Evolutionary conservation across 2,113 vertebrate genomes (phyloP).

Genomic region (Sylvia atricapilla): DNA sequence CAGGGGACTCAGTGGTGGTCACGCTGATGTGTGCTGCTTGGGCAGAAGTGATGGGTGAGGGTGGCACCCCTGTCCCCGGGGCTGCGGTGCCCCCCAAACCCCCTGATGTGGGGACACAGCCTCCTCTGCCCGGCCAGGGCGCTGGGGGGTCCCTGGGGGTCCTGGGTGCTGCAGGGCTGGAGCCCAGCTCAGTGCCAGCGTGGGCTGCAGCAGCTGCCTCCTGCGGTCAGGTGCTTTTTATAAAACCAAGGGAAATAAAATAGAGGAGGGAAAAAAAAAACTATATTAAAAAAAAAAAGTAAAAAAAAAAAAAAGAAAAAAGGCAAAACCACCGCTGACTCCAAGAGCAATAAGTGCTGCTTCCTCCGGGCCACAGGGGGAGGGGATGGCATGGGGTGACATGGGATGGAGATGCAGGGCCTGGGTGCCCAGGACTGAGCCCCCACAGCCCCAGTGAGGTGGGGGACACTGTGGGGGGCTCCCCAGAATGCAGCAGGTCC

Average conservation of each 20-base stretch:
- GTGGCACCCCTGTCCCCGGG: neutral
- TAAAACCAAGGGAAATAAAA: slow-evolving; percentile 9
- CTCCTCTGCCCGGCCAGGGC: fast-evolving
- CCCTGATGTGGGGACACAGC: fast-evolving
- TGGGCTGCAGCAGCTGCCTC: slow-evolving; percentile 10
- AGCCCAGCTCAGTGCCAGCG: neutral
- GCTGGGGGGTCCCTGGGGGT: neutral
- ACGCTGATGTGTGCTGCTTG: fast-evolving
- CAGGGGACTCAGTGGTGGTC: neutral
- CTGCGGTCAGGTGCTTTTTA: slow-evolving; percentile 69
- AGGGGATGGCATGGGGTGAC: neutral
- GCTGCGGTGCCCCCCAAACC: fast-evolving
- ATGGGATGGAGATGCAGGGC: neutral
- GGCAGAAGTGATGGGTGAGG: neutral
- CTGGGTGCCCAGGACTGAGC: neutral
- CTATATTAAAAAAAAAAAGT: neutral
- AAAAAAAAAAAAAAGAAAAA: neutral
- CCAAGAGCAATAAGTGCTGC: slow-evolving; percentile 27
- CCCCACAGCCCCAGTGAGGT: neutral
- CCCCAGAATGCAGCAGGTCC: neutral
- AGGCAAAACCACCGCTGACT: neutral
- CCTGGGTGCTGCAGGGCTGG: neutral
- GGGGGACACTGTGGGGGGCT: neutral
- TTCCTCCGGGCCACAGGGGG: neutral
- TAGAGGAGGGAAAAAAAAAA: neutral